Base-by-base conservation (phyloP, 2,888 invertebrate species). In the Acleris cristana region DNA sequence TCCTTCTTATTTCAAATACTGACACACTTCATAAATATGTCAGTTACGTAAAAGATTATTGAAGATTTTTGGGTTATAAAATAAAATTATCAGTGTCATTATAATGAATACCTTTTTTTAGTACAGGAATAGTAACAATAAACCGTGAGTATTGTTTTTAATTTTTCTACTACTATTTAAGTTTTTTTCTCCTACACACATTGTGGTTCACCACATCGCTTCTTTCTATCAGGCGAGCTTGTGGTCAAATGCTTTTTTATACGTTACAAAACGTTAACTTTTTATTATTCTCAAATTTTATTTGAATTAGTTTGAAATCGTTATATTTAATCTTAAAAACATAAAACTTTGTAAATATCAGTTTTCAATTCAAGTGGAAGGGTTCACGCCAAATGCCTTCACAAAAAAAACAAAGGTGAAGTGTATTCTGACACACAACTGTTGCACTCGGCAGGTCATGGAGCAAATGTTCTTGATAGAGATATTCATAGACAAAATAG, bases 401-500 rank as follows among this genome's bases (percentile, higher is more conserved):
- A 40, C 40, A 40, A 12, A 12, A 12, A 34, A 34, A 56, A 56
- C 21, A 45, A 44, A 30, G 34, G 72, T 69, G 73, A 78, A 83
- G 77, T 79, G 73, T 65, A 78, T 85, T 88, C 84, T 89, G 83
- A 89, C 81, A 81, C 75, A 69, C 83, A 83, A 79, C 74, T 82
- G 78, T 90, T 89, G 81, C 83, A 84, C 81, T 89, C 84, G 75
- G 78, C 92, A 92, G 92, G 86, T 90, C 85, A 93, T 93, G 90
- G 93, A 94, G 86, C 92, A 93, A 88, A 83, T 94, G 78, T 94
- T 92, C 86, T 79, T 94, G 82, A 72, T 94, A 74, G 94, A 94
- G 83, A 89, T 94, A 81, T 88, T 94, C 76, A 82, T 94, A 76
- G 92, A 94, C 80, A 92, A 89, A 83, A 90, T 94, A 70, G 84